Conservation (phyloP, 64 coral and sea anemone species). For the Actinia tenebrosa region DNA sequence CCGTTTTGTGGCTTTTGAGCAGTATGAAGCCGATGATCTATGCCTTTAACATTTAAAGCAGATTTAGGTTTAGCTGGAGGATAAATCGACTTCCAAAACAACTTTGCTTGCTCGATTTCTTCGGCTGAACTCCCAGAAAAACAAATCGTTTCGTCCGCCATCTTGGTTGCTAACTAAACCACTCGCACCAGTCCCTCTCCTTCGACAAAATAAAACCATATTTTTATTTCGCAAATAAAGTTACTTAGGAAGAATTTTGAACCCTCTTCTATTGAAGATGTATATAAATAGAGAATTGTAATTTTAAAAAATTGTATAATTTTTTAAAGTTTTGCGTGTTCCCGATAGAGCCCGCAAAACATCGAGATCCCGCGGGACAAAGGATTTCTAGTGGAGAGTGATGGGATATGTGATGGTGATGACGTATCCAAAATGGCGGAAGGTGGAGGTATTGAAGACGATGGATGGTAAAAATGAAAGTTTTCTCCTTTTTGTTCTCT, state of each 20-base stretch:
- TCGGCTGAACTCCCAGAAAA: constrained; percentile 65
- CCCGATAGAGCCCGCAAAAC: background rate
- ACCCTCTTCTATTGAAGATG: background rate
- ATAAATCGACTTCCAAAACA: constrained; percentile 70
- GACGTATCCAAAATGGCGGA: constrained; percentile 99
- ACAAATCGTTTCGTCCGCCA: constrained; percentile 57
- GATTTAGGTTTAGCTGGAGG: constrained; percentile 50
- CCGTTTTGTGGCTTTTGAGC: constrained; percentile 42
- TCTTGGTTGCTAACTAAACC: constrained; percentile 46
- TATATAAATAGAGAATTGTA: background rate
- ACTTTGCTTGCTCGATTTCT: constrained; percentile 68
- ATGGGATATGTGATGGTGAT: constrained; percentile 79
- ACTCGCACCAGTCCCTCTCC: constrained; percentile 5
- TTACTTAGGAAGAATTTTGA: background rate
- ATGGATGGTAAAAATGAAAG: constrained; percentile 62
- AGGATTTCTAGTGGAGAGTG: constrained; percentile 5
- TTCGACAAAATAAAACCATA: background rate
- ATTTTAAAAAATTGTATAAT: background rate
- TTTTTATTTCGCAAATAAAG: background rate
- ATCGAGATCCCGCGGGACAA: background rate
- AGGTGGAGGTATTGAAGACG: constrained; percentile 85
- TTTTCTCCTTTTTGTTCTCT: background rate
- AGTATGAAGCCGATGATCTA: constrained; percentile 71
- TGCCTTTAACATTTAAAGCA: constrained; percentile 56
- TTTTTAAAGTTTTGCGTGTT: background rate